A percentile compares a stretch with the other conserved stretches of the same genome.
phyloP scores from a whole-genome alignment of 1,140 invertebrate genomes.

The Ceratina calcarata region DNA sequence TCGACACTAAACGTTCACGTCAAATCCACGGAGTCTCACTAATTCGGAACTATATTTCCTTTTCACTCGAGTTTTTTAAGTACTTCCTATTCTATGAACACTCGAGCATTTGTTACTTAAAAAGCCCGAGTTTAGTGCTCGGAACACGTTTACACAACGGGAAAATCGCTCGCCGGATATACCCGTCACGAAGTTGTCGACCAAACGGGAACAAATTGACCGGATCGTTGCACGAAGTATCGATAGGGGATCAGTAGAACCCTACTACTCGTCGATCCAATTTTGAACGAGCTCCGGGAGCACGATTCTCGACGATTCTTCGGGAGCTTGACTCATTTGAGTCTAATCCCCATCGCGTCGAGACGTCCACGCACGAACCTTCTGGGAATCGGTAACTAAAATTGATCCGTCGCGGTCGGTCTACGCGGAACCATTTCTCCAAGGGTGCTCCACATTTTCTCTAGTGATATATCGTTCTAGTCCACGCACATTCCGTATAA shows the following conservation, averaged over 20 bases:
- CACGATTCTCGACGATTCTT: neutral
- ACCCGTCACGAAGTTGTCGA: neutral
- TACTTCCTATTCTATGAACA: neutral
- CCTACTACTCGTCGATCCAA: neutral
- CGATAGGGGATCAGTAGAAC: neutral
- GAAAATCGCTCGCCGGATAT: neutral
- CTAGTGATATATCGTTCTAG: conserved; percentile 3
- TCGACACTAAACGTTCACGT: neutral
- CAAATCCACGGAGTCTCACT: neutral
- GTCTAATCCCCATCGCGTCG: neutral
- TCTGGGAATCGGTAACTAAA: conserved; percentile 14
- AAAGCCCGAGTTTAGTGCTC: neutral
- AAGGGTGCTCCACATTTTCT: neutral
- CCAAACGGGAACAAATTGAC: neutral
- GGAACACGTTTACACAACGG: neutral
- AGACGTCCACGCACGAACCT: neutral
- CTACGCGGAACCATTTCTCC: neutral
- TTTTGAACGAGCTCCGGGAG: neutral
- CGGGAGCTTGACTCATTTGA: neutral
- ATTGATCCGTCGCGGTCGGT: neutral
- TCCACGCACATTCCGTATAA: neutral
- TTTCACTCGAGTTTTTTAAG: neutral
- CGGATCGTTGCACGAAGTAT: too few species aligned
- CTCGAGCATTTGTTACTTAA: neutral
- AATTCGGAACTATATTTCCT: too few species aligned